phyloP scores from a whole-genome alignment of 2,113 vertebrate genomes.

The Esox niger region DNA sequence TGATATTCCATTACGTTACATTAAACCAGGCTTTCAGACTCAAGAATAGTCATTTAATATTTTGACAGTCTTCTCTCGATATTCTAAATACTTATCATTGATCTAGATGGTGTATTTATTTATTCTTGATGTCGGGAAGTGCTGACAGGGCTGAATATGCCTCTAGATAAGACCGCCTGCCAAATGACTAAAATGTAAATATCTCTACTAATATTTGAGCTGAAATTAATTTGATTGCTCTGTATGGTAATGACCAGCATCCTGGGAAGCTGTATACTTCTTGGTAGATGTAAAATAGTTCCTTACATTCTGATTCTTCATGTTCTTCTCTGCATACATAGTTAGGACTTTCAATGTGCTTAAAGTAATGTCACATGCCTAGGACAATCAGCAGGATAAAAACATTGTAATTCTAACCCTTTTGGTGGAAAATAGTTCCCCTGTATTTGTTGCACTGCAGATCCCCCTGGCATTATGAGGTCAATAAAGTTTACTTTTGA shows the following conservation, averaged over 20 bases:
- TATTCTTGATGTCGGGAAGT: background rate
- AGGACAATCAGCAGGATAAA: too few relatives aligned
- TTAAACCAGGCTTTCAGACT: slow-evolving; percentile 2
- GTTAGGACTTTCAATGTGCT: too few relatives aligned
- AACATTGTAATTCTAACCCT: too few relatives aligned
- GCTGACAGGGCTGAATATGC: slow-evolving; percentile 3
- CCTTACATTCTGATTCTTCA: background rate
- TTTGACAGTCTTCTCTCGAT: background rate
- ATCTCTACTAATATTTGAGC: background rate
- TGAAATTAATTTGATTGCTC: slow-evolving; percentile 2
- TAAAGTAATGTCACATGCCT: too few relatives aligned
- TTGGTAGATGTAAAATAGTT: slow-evolving; percentile 1
- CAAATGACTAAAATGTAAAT: too few relatives aligned
- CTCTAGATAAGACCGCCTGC: too few relatives aligned
- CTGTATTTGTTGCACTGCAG: too few relatives aligned
- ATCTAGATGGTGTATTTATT: slow-evolving; percentile 18
- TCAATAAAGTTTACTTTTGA: too few relatives aligned
- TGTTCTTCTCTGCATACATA: too few relatives aligned
- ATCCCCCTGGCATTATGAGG: too few relatives aligned
- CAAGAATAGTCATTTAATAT: background rate
- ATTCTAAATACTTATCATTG: background rate
- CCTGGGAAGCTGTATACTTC: background rate
- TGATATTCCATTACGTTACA: background rate
- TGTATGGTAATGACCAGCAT: slow-evolving; percentile 7
- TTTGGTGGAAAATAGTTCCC: too few relatives aligned